Conservation (phyloP, 2,797 vertebrate genomes). For the Poeciliopsis turneri region DNA sequence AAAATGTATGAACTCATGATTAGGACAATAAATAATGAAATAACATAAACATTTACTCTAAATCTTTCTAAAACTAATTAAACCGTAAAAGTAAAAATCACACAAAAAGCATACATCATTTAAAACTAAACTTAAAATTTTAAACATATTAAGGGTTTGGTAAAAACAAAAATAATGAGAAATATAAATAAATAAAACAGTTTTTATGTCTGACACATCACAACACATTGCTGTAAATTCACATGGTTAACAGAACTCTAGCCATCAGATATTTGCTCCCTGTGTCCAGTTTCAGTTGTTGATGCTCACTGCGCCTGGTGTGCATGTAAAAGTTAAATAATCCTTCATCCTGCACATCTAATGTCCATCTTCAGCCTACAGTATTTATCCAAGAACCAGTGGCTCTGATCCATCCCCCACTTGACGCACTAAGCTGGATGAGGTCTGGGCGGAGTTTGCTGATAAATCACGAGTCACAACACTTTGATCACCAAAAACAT, state of each 20-base stretch:
- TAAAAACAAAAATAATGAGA: not conserved
- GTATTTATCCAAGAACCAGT: not conserved
- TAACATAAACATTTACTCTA: not conserved
- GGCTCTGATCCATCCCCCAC: not conserved
- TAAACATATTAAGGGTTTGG: not conserved
- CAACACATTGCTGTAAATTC: too few relatives aligned
- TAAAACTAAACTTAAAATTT: not conserved
- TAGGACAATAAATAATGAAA: not conserved
- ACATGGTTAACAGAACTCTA: not conserved
- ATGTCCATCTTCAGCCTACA: not conserved
- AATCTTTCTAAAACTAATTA: not conserved
- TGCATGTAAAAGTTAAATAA: not conserved
- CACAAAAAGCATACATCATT: not conserved
- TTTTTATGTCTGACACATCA: not conserved
- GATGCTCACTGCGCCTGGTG: too few relatives aligned
- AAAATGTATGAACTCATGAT: not conserved
- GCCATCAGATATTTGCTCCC: not conserved
- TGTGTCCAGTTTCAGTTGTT: too few relatives aligned
- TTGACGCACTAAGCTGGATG: not conserved
- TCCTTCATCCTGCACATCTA: not conserved
- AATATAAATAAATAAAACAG: not conserved
- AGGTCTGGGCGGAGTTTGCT: not conserved
- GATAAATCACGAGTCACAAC: not conserved
- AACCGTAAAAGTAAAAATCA: not conserved
- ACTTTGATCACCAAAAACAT: not conserved